Percentiles rank a stretch among this genome's conserved stretches.
Conservation (phyloP, 2,888 invertebrate species). For the Xanthia togata region DNA sequence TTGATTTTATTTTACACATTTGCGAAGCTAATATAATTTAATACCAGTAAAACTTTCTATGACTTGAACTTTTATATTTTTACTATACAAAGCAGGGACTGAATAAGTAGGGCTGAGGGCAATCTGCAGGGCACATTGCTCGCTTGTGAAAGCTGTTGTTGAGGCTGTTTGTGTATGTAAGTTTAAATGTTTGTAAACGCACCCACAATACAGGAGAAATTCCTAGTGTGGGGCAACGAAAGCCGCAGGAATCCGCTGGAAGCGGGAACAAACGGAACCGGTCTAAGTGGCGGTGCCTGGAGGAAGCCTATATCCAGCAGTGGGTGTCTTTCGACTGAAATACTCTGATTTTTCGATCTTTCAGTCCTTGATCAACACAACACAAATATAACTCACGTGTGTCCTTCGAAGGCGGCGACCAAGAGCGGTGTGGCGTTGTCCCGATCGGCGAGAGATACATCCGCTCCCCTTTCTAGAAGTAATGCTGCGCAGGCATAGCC, state of each 20-base stretch:
- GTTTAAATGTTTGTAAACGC: no score
- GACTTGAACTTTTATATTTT: background rate
- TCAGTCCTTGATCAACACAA: background rate
- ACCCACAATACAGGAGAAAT: no score
- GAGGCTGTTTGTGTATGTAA: no score
- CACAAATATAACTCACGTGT: slow-evolving; percentile 89
- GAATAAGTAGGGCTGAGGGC: background rate
- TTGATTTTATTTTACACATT: background rate
- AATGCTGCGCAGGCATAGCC: slow-evolving; percentile 90
- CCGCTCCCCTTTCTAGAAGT: slow-evolving; percentile 95
- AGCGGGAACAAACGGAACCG: no score
- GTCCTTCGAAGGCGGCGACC: slow-evolving; percentile 97
- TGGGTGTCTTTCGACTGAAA: no score
- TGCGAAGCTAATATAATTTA: background rate
- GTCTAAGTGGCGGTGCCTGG: no score
- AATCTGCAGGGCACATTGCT: no score
- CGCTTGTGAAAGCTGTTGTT: no score
- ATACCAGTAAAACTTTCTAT: background rate
- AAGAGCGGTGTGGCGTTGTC: slow-evolving; percentile 96
- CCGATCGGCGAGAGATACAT: slow-evolving; percentile 95
- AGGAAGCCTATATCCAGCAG: no score
- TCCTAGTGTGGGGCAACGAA: no score
- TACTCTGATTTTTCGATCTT: background rate
- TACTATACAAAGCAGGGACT: background rate
- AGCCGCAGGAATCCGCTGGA: no score